Base-by-base conservation (phyloP, 2,888 invertebrate genomes). In the Drosophila neutralis region DNA sequence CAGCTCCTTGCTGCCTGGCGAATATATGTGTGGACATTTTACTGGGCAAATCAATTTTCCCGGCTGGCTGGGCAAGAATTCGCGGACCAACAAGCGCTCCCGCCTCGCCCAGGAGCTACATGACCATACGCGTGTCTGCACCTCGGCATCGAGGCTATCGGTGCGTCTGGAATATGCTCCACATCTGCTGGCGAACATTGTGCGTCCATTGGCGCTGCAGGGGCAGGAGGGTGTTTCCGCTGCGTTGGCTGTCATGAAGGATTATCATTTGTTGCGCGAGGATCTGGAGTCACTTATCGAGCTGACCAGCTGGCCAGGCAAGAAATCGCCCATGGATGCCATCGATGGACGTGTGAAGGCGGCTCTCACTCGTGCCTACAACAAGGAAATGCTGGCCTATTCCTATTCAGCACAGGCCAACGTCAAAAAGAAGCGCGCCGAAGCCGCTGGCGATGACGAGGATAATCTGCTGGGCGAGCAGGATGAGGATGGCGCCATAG, bases 51-150 rank as follows among this genome's bases (percentile, higher is more conserved):
- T 98, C 27, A 96, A 96, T 90, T 99, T 99, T 93, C 99, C 99
- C 3, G 94, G 95, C 45, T 99, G 99, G 99, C 95, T 99, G 62
- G 99, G 99, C 1, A 98, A 98, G 93, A 98, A 98, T 94, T 99
- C 99, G 0, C 96, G 95, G 74, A 94, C 94, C 24, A 95, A 94
- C 76, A 99, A 99, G 94, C 95, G 97, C 91, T 95, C 96, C 53
- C 94, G 98, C 27, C 94, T 98, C 54, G 94, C 96, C 15, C 96
- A 97, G 92, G 98, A 98, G 92, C 94, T 98, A 59, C 96, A 97
- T 82, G 94, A 96, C n/a, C 99, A 99, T 89, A 97, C 97, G 68
- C 94, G 97, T 75, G 94, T 97, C 29, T 97, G 97, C 90, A 95
- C 96, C 35, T 96, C 97, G 0, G 97, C 96, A 1, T 97, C 97